Base-by-base conservation (phyloP, 2,113 vertebrate genomes). In the Fulmarus glacialis region DNA sequence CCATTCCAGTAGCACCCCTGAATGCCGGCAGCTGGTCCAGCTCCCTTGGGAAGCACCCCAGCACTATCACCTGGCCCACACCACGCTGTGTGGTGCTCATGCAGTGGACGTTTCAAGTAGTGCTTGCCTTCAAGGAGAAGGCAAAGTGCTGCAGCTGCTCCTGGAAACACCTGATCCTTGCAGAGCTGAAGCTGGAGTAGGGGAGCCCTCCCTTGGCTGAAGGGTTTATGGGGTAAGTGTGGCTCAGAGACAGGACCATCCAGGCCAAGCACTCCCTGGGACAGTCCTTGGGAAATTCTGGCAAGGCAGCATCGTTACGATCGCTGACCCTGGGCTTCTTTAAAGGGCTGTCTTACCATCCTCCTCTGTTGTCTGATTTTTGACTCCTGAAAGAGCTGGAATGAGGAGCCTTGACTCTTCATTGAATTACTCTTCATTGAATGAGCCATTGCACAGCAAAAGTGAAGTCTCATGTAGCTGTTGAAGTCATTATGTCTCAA, bases 261-360 rank as follows among this genome's bases (percentile, higher is more conserved):
- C 23, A 48, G n/a, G 30, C 60, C 0, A 6, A 87, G 34, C 48
- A 5, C 18, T 58, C 14, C 48, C 56, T 62, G 75, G 20, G 9
- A 63, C 34, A 15, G 12, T 64, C 15, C 50, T 48, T 23, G 24
- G 50, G 45, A 26, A 50, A 13, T 29, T 53, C 30, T 82, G 82
- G 45, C 48, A 32, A 27, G 15, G 43, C 42, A 70, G 36, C 1
- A 0, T n/a, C 27, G 47, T 24, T 10, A 40, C 1, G 0, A 14
- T 43, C 53, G 5, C 36, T 17, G 24, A 55, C 20, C 8, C 14
- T 8, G 7, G 22, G 12, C 32, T 47, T 12, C 74, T 91, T 45
- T 66, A 58, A 77, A 70, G 47, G 52, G 47, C 50, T 95, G 38
- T 71, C 38, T 62, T 70, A 48, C 20, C 47, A 17, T 36, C 52